Conservation (phyloP, 1,140 invertebrate genomes). For the Chrysoperla carnea region DNA sequence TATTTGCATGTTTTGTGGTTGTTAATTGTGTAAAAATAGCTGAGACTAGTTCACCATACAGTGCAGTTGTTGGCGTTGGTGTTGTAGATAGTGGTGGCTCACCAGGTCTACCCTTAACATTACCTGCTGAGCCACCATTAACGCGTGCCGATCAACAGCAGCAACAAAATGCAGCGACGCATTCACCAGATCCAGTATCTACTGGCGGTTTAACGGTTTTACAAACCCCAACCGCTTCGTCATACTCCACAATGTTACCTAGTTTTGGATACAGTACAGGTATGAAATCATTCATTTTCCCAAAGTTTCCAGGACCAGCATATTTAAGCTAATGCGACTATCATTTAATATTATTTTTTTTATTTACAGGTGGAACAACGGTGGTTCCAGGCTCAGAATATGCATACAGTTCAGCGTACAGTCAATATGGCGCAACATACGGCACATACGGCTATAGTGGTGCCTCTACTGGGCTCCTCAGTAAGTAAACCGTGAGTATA, state of each 20-base stretch:
- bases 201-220: slow-evolving; percentile 31
- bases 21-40: slow-evolving; percentile 29
- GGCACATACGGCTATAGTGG: slow-evolving; percentile 49
- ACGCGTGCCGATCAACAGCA: slow-evolving; percentile 28
- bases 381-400: slow-evolving; percentile 42
- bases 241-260: slow-evolving; percentile 44
- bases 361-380: slow-evolving; percentile 32
- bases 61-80: slow-evolving; percentile 31
- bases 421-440: slow-evolving; percentile 53
- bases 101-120: slow-evolving; percentile 28
- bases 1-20: slow-evolving; percentile 7
- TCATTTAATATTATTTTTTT: neutral
- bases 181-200: slow-evolving; percentile 28
- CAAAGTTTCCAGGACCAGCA: neutral
- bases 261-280: slow-evolving; percentile 56
- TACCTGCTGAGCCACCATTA: slow-evolving; percentile 31
- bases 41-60: slow-evolving; percentile 33
- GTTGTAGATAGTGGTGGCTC: slow-evolving; percentile 22
- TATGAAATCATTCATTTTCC: slow-evolving; percentile 20
- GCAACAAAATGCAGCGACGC: slow-evolving; percentile 23
- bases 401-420: slow-evolving; percentile 54
- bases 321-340: neutral
- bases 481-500: slow-evolving; percentile 64
- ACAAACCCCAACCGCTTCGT: slow-evolving; percentile 27
- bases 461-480: slow-evolving; percentile 55